Evolutionary conservation across 1,140 invertebrate genomes (phyloP).

Genomic region (Druon quercuslanigerum): DNA sequence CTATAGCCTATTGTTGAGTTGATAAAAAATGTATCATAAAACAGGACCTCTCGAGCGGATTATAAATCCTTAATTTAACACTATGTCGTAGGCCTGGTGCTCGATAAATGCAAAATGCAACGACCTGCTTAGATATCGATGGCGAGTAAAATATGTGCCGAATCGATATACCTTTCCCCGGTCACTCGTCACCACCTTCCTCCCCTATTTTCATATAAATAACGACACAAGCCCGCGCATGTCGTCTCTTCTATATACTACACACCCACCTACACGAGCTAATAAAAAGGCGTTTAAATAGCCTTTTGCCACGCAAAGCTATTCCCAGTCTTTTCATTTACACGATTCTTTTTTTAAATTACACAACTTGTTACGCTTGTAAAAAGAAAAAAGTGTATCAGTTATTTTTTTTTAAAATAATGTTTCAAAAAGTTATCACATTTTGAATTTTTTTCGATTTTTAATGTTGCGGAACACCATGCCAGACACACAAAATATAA

Average conservation of each 20-base stretch:
- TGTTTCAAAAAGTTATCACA: too few relatives aligned
- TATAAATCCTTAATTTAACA: constrained; percentile 20
- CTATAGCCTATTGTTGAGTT: not conserved
- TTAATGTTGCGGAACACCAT: too few relatives aligned
- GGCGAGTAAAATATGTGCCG: constrained; percentile 64
- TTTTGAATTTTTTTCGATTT: too few relatives aligned
- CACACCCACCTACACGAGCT: too few relatives aligned
- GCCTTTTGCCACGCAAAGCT: too few relatives aligned
- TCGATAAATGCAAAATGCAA: not conserved
- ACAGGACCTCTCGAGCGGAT: not conserved
- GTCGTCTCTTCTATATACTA: not conserved
- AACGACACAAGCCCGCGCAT: constrained; percentile 45
- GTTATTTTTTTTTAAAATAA: too few relatives aligned
- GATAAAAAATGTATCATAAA: not conserved
- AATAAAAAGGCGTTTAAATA: too few relatives aligned
- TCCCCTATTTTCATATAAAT: constrained; percentile 33
- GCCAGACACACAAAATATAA: too few relatives aligned
- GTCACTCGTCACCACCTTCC: constrained; percentile 32
- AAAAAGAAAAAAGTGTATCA: too few relatives aligned
- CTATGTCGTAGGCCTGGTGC: not conserved
- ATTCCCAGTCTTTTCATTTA: too few relatives aligned
- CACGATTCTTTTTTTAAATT: too few relatives aligned
- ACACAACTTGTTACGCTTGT: too few relatives aligned
- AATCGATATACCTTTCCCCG: constrained; percentile 58
- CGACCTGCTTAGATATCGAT: constrained; percentile 34